These are phyloP conservation scores for Astur gentilis DNA, from an alignment of 2,113 vertebrate genomes.

Conservation along the genomic window DNA sequence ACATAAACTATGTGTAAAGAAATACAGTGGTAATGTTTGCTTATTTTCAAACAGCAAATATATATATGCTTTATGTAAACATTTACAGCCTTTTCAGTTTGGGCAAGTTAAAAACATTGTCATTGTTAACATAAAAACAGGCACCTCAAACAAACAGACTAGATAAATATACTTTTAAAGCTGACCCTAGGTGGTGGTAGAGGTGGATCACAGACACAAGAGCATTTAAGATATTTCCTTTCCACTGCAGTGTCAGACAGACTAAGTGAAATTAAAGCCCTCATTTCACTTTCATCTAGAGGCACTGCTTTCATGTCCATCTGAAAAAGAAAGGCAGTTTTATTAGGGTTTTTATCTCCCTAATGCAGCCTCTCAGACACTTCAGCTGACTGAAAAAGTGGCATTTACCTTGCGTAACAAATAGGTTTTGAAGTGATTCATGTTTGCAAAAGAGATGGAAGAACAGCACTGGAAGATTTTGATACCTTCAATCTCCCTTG, in stretches of 20 bases:
- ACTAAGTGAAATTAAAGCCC: background rate
- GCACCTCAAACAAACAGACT: background rate
- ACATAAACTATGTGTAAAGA: background rate
- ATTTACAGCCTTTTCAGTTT: background rate
- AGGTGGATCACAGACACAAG: slow-evolving; percentile 43
- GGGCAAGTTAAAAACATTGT: background rate
- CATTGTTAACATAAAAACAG: background rate
- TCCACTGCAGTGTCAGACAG: background rate
- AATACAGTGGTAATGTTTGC: background rate
- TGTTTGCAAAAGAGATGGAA: slow-evolving; percentile 61
- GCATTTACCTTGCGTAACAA: slow-evolving; percentile 55
- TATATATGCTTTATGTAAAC: background rate
- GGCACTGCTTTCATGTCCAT: slow-evolving; percentile 38
- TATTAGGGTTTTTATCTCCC: background rate
- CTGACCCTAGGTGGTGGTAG: slow-evolving; percentile 50
- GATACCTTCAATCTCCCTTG: slow-evolving; percentile 37
- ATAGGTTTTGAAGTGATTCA: slow-evolving; percentile 41
- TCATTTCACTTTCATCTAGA: slow-evolving; percentile 56
- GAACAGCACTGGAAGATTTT: slow-evolving; percentile 69
- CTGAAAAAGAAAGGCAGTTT: slow-evolving; percentile 33
- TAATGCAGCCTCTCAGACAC: background rate
- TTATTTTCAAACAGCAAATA: background rate
- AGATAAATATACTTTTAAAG: background rate
- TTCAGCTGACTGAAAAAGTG: background rate
- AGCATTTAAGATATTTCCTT: background rate